Percentiles rank a stretch among this genome's conserved stretches.
These are phyloP conservation scores for Mycetomoellerius zeteki DNA, from an alignment of 1,140 invertebrate species.

Conservation along the genomic window DNA sequence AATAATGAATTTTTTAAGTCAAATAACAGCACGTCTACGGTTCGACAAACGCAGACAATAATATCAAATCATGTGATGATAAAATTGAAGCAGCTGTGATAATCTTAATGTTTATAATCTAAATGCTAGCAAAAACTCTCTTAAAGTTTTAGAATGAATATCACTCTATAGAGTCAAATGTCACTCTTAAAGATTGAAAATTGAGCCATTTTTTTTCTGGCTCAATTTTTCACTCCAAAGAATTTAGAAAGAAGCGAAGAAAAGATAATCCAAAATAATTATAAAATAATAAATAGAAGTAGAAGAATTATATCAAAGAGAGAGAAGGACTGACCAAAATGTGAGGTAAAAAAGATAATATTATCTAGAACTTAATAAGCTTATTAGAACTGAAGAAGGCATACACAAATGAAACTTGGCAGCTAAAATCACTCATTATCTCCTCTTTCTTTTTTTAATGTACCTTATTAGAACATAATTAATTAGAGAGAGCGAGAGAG, in stretches of 20 bases:
- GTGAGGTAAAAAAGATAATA: neutral
- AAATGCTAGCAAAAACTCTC: neutral
- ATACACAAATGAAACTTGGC: neutral
- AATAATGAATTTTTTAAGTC: neutral
- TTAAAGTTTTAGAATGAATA: no score
- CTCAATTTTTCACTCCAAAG: no score
- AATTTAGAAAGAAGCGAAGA: neutral
- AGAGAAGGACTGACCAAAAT: neutral
- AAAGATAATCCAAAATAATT: neutral
- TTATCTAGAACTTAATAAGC: neutral
- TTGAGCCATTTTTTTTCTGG: no score
- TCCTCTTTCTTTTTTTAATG: neutral
- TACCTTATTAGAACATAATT: neutral
- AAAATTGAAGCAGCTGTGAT: neutral
- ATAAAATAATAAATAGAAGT: neutral
- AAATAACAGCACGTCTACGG: neutral
- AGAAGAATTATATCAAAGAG: neutral
- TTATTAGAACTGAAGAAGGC: neutral
- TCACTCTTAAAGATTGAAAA: no score
- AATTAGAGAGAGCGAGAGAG: no score
- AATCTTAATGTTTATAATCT: neutral
- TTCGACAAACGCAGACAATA: neutral
- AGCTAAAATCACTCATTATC: neutral
- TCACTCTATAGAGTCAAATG: no score
- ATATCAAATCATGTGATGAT: neutral